Conservation (phyloP, 2,888 invertebrate species). For the Meteorus cinctellus region DNA sequence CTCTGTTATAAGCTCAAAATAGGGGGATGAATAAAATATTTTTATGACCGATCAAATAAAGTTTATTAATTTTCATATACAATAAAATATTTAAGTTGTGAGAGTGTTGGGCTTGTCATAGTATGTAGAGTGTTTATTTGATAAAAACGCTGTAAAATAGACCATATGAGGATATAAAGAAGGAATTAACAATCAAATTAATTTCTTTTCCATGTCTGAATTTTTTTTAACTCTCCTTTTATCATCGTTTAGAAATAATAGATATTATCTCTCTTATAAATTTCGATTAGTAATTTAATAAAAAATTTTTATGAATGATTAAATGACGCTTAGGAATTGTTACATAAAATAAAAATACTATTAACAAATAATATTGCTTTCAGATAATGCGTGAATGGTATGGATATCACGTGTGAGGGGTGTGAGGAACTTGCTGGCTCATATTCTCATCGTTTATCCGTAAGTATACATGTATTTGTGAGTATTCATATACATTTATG, state of each 20-base stretch:
- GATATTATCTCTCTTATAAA: neutral
- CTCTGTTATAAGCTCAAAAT: too few species aligned
- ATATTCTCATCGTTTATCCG: slow-evolving; percentile 1
- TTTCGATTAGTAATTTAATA: neutral
- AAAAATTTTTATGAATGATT: neutral
- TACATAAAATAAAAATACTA: neutral
- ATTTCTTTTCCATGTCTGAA: neutral
- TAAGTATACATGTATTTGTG: slow-evolving; percentile 7
- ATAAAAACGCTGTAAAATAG: too few species aligned
- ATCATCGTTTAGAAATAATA: neutral
- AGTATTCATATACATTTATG: slow-evolving; percentile 5
- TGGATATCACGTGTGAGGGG: neutral
- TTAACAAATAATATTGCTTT: neutral
- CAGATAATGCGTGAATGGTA: neutral
- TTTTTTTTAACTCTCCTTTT: neutral
- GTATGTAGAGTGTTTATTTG: too few species aligned
- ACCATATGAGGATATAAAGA: too few species aligned
- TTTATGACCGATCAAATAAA: too few species aligned
- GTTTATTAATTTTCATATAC: too few species aligned
- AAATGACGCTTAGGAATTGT: neutral
- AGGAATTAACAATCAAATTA: neutral
- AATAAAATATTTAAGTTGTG: too few species aligned
- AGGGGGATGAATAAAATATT: too few species aligned
- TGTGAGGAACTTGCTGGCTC: slow-evolving; percentile 6
- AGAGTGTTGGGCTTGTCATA: too few species aligned